These are phyloP conservation scores for Salticus scenicus DNA, from an alignment of 2,888 invertebrate genomes.

Conservation along the genomic window DNA sequence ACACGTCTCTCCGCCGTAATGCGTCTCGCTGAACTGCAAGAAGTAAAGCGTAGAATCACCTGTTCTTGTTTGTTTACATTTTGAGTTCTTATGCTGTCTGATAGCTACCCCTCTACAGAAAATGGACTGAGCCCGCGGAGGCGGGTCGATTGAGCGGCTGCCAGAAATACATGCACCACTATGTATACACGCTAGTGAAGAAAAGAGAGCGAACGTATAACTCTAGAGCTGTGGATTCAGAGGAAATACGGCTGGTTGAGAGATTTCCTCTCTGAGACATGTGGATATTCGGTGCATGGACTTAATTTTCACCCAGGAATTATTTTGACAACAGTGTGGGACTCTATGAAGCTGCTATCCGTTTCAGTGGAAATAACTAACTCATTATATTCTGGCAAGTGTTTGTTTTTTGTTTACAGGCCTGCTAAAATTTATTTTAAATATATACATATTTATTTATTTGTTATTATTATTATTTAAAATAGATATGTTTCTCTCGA, in stretches of 20 bases:
- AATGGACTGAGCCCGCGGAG: conserved; percentile 45
- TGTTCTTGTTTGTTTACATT: conserved; percentile 69
- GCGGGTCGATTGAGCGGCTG: conserved; percentile 56
- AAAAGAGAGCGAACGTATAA: not conserved
- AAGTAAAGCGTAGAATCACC: conserved; percentile 37
- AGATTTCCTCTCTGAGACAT: conserved; percentile 26
- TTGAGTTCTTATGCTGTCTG: not conserved
- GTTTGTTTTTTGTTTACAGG: not conserved
- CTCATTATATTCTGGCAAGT: not conserved
- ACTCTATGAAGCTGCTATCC: not conserved
- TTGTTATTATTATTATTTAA: too few relatives aligned
- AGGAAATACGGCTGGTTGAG: conserved; percentile 8
- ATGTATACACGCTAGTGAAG: not conserved
- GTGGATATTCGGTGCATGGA: conserved; percentile 23
- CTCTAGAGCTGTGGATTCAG: not conserved
- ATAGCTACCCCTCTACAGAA: conserved; percentile 25
- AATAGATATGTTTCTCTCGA: too few relatives aligned
- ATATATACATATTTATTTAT: too few relatives aligned
- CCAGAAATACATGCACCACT: conserved; percentile 30
- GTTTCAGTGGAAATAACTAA: not conserved
- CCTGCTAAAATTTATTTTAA: too few relatives aligned
- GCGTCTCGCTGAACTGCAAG: conserved; percentile 2
- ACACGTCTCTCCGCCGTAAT: not conserved
- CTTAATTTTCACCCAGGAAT: not conserved
- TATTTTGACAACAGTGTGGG: not conserved